Percentiles rank a stretch among this genome's conserved stretches.
phyloP scores from a whole-genome alignment of 2,113 vertebrate species.

The Gorsachius goisagi region DNA sequence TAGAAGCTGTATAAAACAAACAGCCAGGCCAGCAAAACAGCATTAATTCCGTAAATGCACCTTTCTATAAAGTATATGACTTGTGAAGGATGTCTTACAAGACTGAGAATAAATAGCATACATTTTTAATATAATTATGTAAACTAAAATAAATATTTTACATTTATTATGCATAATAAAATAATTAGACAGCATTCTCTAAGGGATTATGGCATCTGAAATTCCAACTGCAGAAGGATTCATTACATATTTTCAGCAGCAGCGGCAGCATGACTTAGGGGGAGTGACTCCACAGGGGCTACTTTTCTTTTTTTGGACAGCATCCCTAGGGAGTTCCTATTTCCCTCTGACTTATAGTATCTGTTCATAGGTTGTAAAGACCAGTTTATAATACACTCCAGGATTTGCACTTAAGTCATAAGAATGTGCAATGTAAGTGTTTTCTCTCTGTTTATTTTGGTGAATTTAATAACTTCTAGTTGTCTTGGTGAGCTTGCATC shows the following conservation, averaged over 20 bases:
- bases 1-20: not conserved
- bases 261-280: not conserved
- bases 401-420: slow-evolving; percentile 18
- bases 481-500: not conserved
- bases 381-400: not conserved
- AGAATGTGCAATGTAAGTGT: slow-evolving; percentile 17
- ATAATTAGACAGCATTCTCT: slow-evolving; percentile 39
- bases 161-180: slow-evolving; percentile 61
- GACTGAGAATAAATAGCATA: slow-evolving; percentile 41
- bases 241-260: slow-evolving; percentile 20
- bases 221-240: slow-evolving; percentile 13
- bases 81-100: slow-evolving; percentile 49
- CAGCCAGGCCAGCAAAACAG: slow-evolving; percentile 20
- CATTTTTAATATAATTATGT: slow-evolving; percentile 57
- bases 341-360: slow-evolving; percentile 63
- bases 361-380: slow-evolving; percentile 2
- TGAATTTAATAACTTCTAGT: slow-evolving; percentile 1
- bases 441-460: not conserved
- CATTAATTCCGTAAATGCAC: slow-evolving; percentile 24
- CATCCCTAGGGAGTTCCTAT: slow-evolving; percentile 57
- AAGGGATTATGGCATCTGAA: slow-evolving; percentile 19
- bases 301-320: slow-evolving; percentile 59
- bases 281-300: slow-evolving; percentile 30
- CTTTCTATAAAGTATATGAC: slow-evolving; percentile 35
- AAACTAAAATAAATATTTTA: slow-evolving; percentile 56